These are phyloP conservation scores for Aphelinus certus DNA, from an alignment of 1,140 invertebrate genomes.

Conservation along the genomic window DNA sequence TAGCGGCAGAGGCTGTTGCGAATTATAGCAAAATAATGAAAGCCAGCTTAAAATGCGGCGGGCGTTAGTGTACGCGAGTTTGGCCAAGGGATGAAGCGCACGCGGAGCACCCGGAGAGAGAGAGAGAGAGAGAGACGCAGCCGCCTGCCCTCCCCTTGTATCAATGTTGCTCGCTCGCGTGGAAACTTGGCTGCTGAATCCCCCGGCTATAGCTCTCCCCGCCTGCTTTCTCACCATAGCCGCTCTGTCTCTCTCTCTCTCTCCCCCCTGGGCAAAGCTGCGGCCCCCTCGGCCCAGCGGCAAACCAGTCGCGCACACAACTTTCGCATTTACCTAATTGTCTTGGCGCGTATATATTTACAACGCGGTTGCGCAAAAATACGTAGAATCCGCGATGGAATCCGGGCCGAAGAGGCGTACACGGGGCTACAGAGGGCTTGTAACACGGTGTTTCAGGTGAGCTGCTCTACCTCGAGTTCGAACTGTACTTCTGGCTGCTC, in stretches of 20 bases:
- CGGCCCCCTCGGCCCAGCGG: conserved; percentile 34
- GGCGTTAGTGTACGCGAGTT: conserved; percentile 43
- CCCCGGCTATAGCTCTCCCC: conserved; percentile 55
- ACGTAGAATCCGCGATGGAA: conserved; percentile 15
- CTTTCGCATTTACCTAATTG: conserved; percentile 64
- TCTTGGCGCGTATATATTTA: conserved; percentile 61
- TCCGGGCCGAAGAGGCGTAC: no score
- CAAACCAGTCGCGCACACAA: no score
- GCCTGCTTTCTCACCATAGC: conserved; percentile 65
- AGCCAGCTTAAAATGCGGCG: conserved; percentile 57
- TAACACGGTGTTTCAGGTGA: conserved; percentile 66
- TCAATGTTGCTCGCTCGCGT: conserved; percentile 64
- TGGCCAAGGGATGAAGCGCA: conserved; percentile 59
- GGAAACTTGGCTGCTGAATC: conserved; percentile 62
- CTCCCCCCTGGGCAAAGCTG: conserved; percentile 6
- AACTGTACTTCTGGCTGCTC: conserved; percentile 72
- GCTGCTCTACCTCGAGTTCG: conserved; percentile 63
- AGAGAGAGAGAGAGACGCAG: conserved; percentile 26
- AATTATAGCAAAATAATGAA: conserved; percentile 66
- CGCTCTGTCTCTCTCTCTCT: conserved; percentile 39
- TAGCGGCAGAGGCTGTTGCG: conserved; percentile 53
- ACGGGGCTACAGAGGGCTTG: no score
- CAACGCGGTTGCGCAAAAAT: conserved; percentile 17
- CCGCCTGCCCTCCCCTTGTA: conserved; percentile 57
- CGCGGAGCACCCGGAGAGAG: background rate